phyloP scores from a whole-genome alignment of 1,140 invertebrate genomes.

The Drosophila sproati region DNA sequence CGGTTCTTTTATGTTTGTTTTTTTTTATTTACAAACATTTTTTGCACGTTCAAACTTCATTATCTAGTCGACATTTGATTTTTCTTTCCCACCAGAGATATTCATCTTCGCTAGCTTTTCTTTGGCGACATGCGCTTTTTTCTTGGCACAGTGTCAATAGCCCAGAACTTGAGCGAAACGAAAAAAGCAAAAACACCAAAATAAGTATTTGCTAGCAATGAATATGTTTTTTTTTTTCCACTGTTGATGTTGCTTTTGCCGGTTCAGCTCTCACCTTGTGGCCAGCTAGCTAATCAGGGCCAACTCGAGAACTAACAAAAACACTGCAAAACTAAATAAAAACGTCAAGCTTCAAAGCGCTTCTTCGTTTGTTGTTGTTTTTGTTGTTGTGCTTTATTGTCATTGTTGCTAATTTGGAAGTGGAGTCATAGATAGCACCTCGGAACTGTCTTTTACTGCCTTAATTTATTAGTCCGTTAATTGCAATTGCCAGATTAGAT shows the following conservation, averaged over 20 bases:
- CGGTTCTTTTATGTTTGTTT: conserved; percentile 40
- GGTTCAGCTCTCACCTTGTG: conserved; percentile 42
- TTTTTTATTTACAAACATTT: conserved; percentile 32
- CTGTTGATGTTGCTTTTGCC: neutral
- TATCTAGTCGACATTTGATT: conserved; percentile 29
- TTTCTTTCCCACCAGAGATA: conserved; percentile 32
- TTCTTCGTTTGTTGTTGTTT: conserved; percentile 28
- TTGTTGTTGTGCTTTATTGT: conserved; percentile 9
- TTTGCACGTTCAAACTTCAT: conserved; percentile 55
- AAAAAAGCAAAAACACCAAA: conserved; percentile 39
- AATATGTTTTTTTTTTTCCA: conserved; percentile 29
- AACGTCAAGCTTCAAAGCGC: conserved; percentile 34
- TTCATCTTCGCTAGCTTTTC: conserved; percentile 36
- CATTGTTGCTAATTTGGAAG: conserved; percentile 44
- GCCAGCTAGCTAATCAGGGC: conserved; percentile 49
- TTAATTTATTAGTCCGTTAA: conserved; percentile 35
- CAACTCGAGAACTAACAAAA: conserved; percentile 30
- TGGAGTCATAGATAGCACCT: conserved; percentile 27
- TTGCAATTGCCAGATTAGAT: conserved; percentile 29
- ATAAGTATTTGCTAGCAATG: conserved; percentile 40
- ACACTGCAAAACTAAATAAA: conserved; percentile 21
- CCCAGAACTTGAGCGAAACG: conserved; percentile 62
- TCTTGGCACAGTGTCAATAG: conserved; percentile 59
- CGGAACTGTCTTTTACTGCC: conserved; percentile 5
- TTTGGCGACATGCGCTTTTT: conserved; percentile 51